Evolutionary conservation across 2,888 invertebrate species (phyloP).

Genomic region (Schizotus pectinicornis): DNA sequence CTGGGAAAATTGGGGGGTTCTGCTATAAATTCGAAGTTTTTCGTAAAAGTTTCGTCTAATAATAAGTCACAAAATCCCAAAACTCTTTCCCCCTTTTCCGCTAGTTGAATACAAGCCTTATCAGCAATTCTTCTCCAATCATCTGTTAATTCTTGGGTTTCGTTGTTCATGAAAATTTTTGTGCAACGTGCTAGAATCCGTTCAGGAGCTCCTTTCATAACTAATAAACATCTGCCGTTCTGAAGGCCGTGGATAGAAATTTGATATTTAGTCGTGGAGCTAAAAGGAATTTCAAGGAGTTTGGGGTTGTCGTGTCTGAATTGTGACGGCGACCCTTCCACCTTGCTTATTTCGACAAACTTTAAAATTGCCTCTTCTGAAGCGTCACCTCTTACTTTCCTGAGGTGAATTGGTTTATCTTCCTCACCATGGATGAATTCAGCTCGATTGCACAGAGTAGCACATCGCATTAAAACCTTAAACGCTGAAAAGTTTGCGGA

Average conservation of each 20-base stretch:
- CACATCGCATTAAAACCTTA: conserved; percentile 56
- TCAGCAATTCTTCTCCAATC: conserved; percentile 66
- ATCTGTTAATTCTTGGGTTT: conserved; percentile 62
- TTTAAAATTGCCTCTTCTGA: conserved; percentile 74
- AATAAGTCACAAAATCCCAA: conserved; percentile 80
- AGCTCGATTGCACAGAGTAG: conserved; percentile 75
- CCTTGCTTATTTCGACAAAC: conserved; percentile 62
- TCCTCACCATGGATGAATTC: conserved; percentile 63
- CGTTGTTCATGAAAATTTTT: conserved; percentile 65
- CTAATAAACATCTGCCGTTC: conserved; percentile 63
- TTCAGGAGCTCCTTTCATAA: conserved; percentile 81
- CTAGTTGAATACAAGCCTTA: conserved; percentile 78
- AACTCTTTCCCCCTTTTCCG: conserved; percentile 81
- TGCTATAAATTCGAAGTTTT: conserved; percentile 66
- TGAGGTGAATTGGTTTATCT: conserved; percentile 59
- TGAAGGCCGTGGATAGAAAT: conserved; percentile 68
- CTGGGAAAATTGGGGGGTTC: conserved; percentile 74
- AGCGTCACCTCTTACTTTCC: conserved; percentile 70
- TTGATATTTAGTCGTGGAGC: conserved; percentile 72
- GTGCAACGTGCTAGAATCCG: conserved; percentile 72
- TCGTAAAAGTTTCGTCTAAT: conserved; percentile 62
- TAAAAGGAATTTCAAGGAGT: conserved; percentile 70
- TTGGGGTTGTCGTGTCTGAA: conserved; percentile 63
- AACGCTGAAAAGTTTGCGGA: too few relatives aligned
- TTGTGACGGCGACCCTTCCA: conserved; percentile 18